phyloP scores from a whole-genome alignment of 2,888 invertebrate species.

The Brachylomia viminalis region DNA sequence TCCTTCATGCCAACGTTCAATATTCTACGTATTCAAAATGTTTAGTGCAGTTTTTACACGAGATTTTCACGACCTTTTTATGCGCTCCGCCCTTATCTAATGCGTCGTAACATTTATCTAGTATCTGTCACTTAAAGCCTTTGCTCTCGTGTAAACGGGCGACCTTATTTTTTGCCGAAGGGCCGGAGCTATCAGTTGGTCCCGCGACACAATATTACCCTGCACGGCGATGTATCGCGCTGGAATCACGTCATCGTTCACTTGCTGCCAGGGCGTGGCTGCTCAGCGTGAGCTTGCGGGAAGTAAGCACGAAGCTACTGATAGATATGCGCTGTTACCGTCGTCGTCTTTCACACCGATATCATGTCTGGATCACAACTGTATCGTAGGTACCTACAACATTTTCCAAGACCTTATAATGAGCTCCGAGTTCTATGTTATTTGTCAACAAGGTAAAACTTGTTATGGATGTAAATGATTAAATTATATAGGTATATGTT shows the following conservation, averaged over 20 bases:
- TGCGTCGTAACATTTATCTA: constrained; percentile 89
- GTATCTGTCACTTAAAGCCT: constrained; percentile 89
- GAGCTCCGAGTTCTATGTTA: background rate
- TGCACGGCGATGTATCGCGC: constrained; percentile 86
- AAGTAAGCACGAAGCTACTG: constrained; percentile 76
- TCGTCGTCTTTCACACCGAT: constrained; percentile 64
- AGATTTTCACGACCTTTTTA: constrained; percentile 78
- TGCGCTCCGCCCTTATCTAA: constrained; percentile 84
- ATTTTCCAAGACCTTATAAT: constrained; percentile 9
- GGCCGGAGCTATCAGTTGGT: constrained; percentile 86
- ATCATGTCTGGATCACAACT: constrained; percentile 55
- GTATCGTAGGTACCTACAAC: background rate
- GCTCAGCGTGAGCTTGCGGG: constrained; percentile 79
- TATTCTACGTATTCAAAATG: constrained; percentile 67
- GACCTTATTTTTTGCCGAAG: constrained; percentile 89
- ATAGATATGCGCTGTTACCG: constrained; percentile 71
- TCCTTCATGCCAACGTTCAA: constrained; percentile 71
- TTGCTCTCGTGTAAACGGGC: constrained; percentile 88
- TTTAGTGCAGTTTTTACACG: constrained; percentile 75
- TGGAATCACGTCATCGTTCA: constrained; percentile 87
- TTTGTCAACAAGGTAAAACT: background rate
- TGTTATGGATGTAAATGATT: background rate
- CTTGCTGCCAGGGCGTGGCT: constrained; percentile 80
- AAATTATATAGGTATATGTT: background rate
- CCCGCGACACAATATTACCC: constrained; percentile 88